A percentile compares a stretch with the other conserved stretches of the same genome.
phyloP scores from a whole-genome alignment of 35 echinoderm and acorn worm genomes.

The Patiria miniata region DNA sequence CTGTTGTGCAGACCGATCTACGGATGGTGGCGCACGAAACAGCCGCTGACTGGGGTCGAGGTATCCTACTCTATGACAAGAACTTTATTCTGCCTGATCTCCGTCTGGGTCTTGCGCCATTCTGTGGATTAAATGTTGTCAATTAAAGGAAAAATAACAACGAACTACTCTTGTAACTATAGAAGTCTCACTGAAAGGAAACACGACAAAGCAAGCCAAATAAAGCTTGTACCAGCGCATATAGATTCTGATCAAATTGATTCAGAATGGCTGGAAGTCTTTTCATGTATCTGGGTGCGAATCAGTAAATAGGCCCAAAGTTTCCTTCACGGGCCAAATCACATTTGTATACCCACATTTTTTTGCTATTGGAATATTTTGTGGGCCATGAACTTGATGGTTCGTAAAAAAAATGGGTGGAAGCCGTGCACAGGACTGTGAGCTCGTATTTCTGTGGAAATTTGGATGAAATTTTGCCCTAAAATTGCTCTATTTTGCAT shows the following conservation, averaged over 20 bases:
- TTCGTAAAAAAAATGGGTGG: too few relatives aligned
- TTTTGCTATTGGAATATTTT: too few relatives aligned
- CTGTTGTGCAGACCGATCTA: too few relatives aligned
- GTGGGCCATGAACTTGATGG: too few relatives aligned
- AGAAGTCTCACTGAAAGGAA: neutral
- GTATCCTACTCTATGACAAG: neutral
- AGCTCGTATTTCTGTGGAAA: too few relatives aligned
- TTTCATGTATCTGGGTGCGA: neutral
- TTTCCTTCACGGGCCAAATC: too few relatives aligned
- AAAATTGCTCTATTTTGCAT: too few relatives aligned
- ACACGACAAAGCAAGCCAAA: neutral
- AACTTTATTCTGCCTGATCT: constrained; percentile 8
- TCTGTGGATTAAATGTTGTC: neutral
- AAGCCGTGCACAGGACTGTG: too few relatives aligned
- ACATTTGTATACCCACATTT: too few relatives aligned
- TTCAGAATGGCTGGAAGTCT: neutral
- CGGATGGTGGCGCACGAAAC: too few relatives aligned
- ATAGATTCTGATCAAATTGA: neutral
- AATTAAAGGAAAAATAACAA: neutral
- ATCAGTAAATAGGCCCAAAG: too few relatives aligned
- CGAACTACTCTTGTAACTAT: neutral
- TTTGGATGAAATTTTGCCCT: too few relatives aligned
- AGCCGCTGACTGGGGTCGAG: neutral
- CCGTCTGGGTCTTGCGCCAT: neutral
- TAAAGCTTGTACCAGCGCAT: neutral